Evolutionary conservation across 37 sponge, comb jelly and placozoan genomes (phyloP), one percentile per base, ranked within the genome.

Genomic region (Mnemiopsis leidyi): DNA sequence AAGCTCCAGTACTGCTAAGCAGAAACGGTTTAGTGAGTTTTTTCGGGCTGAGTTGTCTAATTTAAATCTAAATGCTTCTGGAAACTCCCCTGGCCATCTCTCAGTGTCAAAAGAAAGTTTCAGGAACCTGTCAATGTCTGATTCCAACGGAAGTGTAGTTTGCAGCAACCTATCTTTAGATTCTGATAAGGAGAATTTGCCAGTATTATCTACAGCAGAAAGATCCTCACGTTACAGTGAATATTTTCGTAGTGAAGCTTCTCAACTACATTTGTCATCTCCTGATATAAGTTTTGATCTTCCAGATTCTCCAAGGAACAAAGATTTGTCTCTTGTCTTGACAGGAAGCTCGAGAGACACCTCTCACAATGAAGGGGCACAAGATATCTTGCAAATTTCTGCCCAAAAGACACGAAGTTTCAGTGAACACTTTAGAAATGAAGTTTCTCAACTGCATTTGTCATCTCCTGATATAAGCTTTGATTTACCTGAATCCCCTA

Each of bases 221-320:
- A 77, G 33, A 13, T 48, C 61, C 13, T 48, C 79, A 3, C 32
- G 79, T 32, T 77, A 31, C 36, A 77, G 79, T 34, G 79, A 77
- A 77, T 3, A 31, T 16, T 77, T 77, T 34, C 30, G 79, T 5
- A 34, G 20, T 32, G 79, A 77, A 36, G 20, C 33, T 13, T 77
- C 79, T 34, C 79, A 77, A 20, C 33, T 77, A 9, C 26, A 77
- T 32, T 34, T 77, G 21, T 77, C 79, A 77, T 77, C 35, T 9
- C 79, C 79, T 1, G 79, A 77, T 77, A 32, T 32, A 13, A 77
- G 79, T 32, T 77, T 77, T 77, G 79, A 77, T 32, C 21, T 77
- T 18, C 35, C 79, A 77, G 79, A 32, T 33, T 77, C 79, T 32
- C 79, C 79, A 9, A 77, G 33, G 21, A 26, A 32, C 26, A 77